phyloP scores from a whole-genome alignment of 2,113 vertebrate genomes.

The Tachuris rubrigastra region DNA sequence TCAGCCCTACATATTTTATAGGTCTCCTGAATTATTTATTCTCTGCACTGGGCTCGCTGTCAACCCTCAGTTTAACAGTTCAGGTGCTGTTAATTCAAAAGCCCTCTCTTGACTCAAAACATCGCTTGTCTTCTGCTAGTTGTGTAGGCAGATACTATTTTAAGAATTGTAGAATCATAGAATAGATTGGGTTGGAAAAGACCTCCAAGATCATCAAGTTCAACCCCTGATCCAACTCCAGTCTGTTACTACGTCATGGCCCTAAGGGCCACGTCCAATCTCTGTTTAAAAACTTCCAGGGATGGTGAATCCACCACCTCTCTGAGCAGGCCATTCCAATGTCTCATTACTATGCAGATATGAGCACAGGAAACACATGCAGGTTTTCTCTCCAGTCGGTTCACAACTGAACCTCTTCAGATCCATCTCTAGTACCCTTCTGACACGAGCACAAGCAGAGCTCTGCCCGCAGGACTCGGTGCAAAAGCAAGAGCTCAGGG shows the following conservation, averaged over 20 bases:
- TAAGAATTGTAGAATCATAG: no score
- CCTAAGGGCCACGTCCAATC: no score
- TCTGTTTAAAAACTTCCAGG: no score
- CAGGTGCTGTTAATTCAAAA: background rate
- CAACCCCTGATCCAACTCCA: no score
- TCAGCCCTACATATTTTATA: slow-evolving; percentile 32
- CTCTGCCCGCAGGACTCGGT: fast-evolving
- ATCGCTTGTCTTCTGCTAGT: background rate
- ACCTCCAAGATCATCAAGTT: no score
- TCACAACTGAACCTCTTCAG: background rate
- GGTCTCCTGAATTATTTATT: slow-evolving; percentile 35
- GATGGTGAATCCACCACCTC: no score
- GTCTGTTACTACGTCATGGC: no score
- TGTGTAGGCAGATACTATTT: background rate
- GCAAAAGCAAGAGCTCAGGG: background rate
- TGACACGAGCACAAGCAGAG: background rate
- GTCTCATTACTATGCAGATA: no score
- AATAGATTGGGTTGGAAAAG: no score
- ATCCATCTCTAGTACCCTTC: background rate
- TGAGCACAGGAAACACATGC: background rate
- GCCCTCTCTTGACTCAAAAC: background rate
- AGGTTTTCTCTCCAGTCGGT: fast-evolving
- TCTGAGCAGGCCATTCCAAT: no score
- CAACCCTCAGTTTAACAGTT: background rate
- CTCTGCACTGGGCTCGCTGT: background rate